Evolutionary conservation across 2,888 invertebrate species (phyloP), one percentile per base, ranked within the genome.

Genomic region (Drosophila maculinotata): DNA sequence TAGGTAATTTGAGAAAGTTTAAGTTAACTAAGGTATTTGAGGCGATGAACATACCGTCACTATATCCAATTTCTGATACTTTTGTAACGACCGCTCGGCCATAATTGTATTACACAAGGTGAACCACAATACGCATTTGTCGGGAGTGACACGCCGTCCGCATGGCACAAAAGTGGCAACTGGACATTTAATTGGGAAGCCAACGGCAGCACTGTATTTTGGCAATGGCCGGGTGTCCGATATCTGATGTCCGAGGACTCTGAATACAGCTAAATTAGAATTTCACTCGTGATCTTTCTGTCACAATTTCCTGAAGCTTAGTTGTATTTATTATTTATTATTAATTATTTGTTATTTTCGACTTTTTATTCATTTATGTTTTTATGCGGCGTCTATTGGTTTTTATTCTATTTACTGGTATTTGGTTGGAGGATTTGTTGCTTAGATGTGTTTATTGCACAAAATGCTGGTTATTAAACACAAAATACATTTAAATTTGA

Each of bases 51-150:
- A 73, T 90, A 92, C 92, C 92, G 91, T 91, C 92, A 91, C 88
- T 90, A 90, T 89, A 90, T 91, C 92, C 92, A 91, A 91, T 90
- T 90, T 90, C 81, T 90, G 89, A 90, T 90, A 89, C 84, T 89
- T 88, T 87, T 87, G 83, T 88, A 90, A 91, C 89, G 90, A 92
- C 90, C 91, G 89, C 90, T 92, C 90, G 92, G 92, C 92, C 92
- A 92, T 92, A 91, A 88, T 92, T 91, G 89, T 89, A 89, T 91
- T 92, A 92, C 89, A 91, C 91, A 91, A 90, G 90, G 87, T 90
- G 88, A 84, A 91, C 90, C 89, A 88, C 88, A 88, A 89, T 90
- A 90, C 90, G 89, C 92, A 92, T 92, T 91, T 91, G 91, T 90
- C 90, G 88, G 80, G 80, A 88, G 88, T 90, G 90, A 83, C 89